A percentile compares a stretch with the other conserved stretches of the same genome.
Evolutionary conservation across 2,113 vertebrate species (phyloP).

Genomic region (Chloroceryle aenea): DNA sequence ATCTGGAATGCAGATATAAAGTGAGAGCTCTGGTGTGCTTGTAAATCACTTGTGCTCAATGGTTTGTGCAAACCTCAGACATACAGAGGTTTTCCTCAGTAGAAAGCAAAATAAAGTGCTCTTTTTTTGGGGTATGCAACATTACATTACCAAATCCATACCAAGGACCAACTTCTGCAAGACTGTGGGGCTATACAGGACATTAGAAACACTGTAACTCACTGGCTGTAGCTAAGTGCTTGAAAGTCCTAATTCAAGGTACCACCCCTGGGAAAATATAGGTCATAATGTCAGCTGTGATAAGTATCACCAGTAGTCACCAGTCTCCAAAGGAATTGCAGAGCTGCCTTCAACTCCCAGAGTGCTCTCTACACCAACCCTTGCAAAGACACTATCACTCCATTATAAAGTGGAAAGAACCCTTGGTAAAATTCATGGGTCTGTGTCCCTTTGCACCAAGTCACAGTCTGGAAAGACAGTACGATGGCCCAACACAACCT

Average conservation of each 20-base stretch:
- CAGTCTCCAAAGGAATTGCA: background rate
- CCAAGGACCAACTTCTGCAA: background rate
- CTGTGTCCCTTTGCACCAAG: background rate
- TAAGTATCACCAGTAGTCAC: background rate
- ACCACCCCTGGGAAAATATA: background rate
- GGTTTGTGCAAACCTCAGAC: background rate
- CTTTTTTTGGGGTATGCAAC: background rate
- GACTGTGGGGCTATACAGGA: background rate
- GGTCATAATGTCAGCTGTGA: background rate
- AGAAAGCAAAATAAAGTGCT: background rate
- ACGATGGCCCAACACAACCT: background rate
- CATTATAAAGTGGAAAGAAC: background rate
- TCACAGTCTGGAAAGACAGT: background rate
- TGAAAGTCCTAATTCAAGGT: background rate
- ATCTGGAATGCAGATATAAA: background rate
- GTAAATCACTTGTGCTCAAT: background rate
- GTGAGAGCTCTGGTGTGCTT: background rate
- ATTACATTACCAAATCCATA: background rate
- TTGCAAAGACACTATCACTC: background rate
- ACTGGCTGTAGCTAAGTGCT: background rate
- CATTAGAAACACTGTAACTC: background rate
- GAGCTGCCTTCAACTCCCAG: background rate
- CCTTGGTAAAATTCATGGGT: background rate
- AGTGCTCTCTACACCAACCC: accelerated
- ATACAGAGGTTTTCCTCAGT: background rate